Evolutionary conservation across 1,140 invertebrate genomes (phyloP), one percentile per base, ranked within the genome.

Genomic region (Sitobion miscanthi): DNA sequence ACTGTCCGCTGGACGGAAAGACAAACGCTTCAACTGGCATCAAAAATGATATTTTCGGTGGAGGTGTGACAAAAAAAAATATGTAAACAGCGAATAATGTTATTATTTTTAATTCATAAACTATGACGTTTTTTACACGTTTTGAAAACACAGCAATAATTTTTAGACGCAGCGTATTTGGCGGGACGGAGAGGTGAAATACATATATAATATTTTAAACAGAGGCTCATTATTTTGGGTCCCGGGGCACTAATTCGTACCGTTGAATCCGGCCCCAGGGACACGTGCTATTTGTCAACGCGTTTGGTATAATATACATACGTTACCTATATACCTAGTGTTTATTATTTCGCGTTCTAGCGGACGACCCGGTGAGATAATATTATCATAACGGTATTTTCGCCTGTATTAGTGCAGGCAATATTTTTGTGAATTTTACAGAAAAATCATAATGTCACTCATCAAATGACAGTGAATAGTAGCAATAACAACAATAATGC

Each of bases 271-370:
- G 49, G 1, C 87, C 87, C 49, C 21, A 8, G 87, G 87, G 87
- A 89, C 87, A 38, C n/a, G 21, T 54, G 87, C 21, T 89, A 89
- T 89, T 89, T 89, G 87, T 89, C 49, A 89, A 89, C 87, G n/a
- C 20, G n/a, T 89, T 87, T 20, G 9, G 38, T 25, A 86, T 86
- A 42, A 45, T 23, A 38, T 87, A 87, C n/a, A 49, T 52, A 25
- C 47, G n/a, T 8, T 47, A 47, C 0, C 52, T 4, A 42, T 42
- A 38, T 38, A 38, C 38, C 1, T 38, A 7, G 7, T 30, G n/a
- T 89, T 23, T 35, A 89, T 88, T 52, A 52, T 52, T 54, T 89
- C 9, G n/a, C 9, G 52, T 89, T 89, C n/a, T 9, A 14, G 11
- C 62, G 62, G 30, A 30, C 62, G 62, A n/a, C 30, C 62, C 14